A percentile compares a stretch with the other conserved stretches of the same genome.
phyloP scores from a whole-genome alignment of 2,113 vertebrate species.

The Podilymbus podiceps region DNA sequence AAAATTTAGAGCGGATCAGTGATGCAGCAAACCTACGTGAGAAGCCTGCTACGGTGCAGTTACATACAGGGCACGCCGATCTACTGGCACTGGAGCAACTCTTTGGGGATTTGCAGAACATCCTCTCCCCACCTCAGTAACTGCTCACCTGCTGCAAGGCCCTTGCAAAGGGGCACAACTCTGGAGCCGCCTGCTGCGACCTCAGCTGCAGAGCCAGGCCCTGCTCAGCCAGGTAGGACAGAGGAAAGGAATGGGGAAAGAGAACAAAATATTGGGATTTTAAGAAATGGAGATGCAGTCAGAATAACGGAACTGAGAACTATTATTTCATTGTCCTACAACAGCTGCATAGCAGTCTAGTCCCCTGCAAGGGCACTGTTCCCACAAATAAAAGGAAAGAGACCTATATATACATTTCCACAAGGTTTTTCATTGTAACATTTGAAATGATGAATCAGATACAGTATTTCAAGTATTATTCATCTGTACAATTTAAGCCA shows the following conservation, averaged over 20 bases:
- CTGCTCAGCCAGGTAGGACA: neutral
- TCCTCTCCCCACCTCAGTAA: neutral
- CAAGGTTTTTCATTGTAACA: neutral
- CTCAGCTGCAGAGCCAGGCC: neutral
- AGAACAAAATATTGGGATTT: neutral
- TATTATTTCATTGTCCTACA: neutral
- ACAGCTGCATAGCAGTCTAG: neutral
- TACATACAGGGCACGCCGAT: rapidly evolving
- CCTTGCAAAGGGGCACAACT: neutral
- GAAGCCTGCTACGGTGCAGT: neutral
- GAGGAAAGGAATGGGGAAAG: neutral
- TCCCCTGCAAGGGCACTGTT: neutral
- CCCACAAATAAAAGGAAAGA: neutral
- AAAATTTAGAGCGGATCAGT: neutral
- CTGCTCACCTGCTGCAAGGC: neutral
- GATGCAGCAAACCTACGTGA: neutral
- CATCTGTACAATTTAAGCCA: slow-evolving; percentile 12
- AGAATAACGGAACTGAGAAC: neutral
- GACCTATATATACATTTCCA: neutral
- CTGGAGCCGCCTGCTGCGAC: neutral
- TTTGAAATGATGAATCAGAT: neutral
- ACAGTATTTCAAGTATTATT: slow-evolving; percentile 12
- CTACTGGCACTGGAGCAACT: neutral
- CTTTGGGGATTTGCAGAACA: neutral
- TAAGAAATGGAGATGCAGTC: neutral